Evolutionary conservation across 2,113 vertebrate species (phyloP), one percentile per base, ranked within the genome.

Genomic region (Ardeotis arabs): DNA sequence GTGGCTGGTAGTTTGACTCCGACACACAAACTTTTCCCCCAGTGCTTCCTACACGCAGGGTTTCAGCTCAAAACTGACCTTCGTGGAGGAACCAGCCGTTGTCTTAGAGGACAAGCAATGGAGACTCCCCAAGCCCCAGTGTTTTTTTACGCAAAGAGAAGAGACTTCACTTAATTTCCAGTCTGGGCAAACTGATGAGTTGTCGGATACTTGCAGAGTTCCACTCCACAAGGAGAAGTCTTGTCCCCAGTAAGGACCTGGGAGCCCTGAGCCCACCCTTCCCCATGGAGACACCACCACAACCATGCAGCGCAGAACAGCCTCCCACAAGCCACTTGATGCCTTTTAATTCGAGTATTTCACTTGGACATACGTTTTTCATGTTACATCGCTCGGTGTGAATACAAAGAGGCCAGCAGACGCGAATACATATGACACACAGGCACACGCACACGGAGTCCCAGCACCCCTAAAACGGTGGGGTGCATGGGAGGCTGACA

Each of bases 341-440:
- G 73, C 47, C 73, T 93, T 96, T 97, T 97, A 96, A 97, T 97
- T 47, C 41, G 86, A 91, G 10, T 73, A 83, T 82, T 96, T 93
- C 4, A 12, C 76, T 90, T 37, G 68, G 91, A 81, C 93, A 86
- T n/a, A 64, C 0, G 64, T 60, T 88, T 95, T 84, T 68, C 50
- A 17, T 81, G 67, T 88, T 95, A 96, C 95, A 97, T 91, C 0
- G 1, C 45, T 91, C 9, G 39, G 28, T 89, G 78, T 77, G 89
- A 87, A 89, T 84, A 96, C 83, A 89, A 93, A 89, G 87, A 94
- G 44, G 72, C 83, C 96, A 93, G 81, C 69, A 91, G 89, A 86
- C 3, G 15, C 64, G 75, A 90, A 88, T 87, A 96, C 62, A 82
- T 55, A 93, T 14, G 84, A 97, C 85, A 96, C 94, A 84, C 83